Percentiles rank a stretch among this genome's conserved stretches.
Conservation (phyloP, 2,113 vertebrate species). For the Actinemys pallida region DNA sequence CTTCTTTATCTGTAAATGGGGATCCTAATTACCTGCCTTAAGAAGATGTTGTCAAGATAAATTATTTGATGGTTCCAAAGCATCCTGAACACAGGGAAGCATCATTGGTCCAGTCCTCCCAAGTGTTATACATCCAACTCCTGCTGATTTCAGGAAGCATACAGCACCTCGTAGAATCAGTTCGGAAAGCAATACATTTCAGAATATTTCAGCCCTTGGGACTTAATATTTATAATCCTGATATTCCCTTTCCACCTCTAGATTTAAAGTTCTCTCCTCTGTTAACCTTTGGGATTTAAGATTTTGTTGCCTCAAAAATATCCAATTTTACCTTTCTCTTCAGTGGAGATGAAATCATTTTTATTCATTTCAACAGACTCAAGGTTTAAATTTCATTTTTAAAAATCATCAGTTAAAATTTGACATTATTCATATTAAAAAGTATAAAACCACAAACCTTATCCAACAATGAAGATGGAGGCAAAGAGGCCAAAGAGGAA, state of each 20-base stretch:
- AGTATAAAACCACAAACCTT: background rate
- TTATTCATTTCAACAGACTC: background rate
- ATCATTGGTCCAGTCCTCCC: background rate
- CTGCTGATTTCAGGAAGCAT: background rate
- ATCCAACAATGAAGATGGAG: background rate
- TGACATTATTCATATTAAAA: background rate
- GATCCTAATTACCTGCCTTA: background rate
- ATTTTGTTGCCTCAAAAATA: background rate
- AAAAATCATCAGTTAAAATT: background rate
- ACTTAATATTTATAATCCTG: background rate
- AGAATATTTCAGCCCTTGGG: background rate
- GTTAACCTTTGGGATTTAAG: background rate
- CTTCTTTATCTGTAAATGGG: background rate
- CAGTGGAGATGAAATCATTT: background rate
- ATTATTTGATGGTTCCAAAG: background rate
- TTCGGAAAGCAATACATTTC: background rate
- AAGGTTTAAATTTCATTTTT: background rate
- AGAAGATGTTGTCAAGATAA: background rate
- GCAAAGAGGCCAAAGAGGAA: background rate
- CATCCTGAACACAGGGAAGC: background rate
- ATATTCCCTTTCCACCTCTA: background rate
- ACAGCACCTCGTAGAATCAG: background rate
- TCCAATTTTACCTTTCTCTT: background rate
- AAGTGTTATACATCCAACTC: background rate
- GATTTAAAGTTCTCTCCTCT: background rate